phyloP scores from a whole-genome alignment of 2,113 vertebrate genomes.

The Picathartes gymnocephalus region DNA sequence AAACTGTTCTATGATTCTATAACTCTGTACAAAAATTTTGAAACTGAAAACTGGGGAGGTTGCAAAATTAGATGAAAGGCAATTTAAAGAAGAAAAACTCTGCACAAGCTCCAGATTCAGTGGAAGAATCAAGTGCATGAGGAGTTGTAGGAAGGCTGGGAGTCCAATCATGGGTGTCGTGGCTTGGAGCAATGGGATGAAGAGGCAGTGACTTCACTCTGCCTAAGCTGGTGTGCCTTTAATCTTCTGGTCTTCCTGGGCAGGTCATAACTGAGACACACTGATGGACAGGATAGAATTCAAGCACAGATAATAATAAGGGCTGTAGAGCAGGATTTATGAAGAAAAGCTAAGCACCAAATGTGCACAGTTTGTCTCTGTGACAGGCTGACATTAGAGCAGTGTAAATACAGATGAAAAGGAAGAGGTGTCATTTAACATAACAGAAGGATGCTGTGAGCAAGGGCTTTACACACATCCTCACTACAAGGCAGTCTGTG shows the following conservation, averaged over 20 bases:
- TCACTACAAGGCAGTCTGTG: not conserved
- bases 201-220: not conserved
- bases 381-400: slow-evolving; percentile 28
- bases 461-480: not conserved
- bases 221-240: not conserved
- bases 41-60: not conserved
- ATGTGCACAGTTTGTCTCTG: slow-evolving; percentile 23
- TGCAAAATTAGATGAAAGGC: not conserved
- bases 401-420: slow-evolving; percentile 38
- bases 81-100: not conserved
- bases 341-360: slow-evolving; percentile 33
- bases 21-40: not conserved
- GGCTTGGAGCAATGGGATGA: not conserved
- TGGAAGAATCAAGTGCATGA: not conserved
- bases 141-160: not conserved
- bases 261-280: not conserved
- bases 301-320: not conserved
- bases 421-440: slow-evolving; percentile 24
- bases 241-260: not conserved
- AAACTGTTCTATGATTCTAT: not conserved
- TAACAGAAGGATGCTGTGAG: not conserved
- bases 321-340: slow-evolving; percentile 34
- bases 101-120: not conserved
- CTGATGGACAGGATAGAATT: not conserved
- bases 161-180: not conserved